Conservation (phyloP, 2,888 invertebrate species). For the Lobophora halterata region DNA sequence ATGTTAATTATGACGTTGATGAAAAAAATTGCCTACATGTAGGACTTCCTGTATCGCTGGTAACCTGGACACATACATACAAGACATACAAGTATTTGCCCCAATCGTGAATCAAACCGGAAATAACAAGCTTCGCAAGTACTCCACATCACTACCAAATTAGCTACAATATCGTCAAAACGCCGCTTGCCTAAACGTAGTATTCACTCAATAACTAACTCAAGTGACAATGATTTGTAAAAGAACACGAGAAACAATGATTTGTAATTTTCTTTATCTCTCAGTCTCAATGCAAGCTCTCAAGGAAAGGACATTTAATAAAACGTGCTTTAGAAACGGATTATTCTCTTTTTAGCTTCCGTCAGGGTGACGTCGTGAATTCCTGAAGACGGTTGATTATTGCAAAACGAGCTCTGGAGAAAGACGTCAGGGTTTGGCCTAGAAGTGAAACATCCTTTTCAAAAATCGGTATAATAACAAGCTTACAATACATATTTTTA, state of each 20-base stretch:
- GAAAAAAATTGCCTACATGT: no score
- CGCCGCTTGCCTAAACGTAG: no score
- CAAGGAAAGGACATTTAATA: constrained; percentile 38
- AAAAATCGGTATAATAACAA: not conserved
- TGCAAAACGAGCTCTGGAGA: constrained; percentile 49
- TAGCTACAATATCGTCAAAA: no score
- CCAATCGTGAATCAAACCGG: no score
- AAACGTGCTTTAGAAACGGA: constrained; percentile 51
- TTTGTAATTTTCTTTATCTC: constrained; percentile 6
- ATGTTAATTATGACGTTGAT: no score
- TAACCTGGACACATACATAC: no score
- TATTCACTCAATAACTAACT: no score
- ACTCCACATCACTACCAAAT: no score
- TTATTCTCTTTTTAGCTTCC: constrained; percentile 43
- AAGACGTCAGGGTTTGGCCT: constrained; percentile 15
- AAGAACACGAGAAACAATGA: not conserved
- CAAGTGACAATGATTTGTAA: constrained; percentile 9
- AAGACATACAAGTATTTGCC: no score
- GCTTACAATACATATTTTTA: not conserved
- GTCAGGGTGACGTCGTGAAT: constrained; percentile 50
- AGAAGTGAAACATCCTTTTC: constrained; percentile 11
- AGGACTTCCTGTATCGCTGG: no score
- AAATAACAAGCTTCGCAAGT: no score
- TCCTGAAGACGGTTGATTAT: constrained; percentile 63
- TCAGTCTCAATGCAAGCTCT: constrained; percentile 30